Conservation (phyloP, 2,888 invertebrate genomes). For the Hemistola chrysoprasaria region DNA sequence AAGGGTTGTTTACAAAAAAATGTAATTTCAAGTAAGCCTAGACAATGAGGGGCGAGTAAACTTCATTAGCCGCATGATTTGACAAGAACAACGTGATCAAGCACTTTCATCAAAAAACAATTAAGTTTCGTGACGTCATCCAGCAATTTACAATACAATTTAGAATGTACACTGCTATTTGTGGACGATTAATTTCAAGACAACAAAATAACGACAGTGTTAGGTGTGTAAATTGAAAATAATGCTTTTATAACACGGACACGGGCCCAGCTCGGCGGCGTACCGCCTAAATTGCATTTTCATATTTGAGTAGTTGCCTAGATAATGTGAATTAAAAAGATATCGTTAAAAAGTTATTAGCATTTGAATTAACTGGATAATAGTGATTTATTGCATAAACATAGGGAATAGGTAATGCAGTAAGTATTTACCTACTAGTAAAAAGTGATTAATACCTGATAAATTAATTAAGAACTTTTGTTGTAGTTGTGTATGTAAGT, state of each 20-base stretch:
- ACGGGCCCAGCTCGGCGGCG: constrained; percentile 13
- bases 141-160: constrained; percentile 49
- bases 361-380: constrained; percentile 11
- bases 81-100: constrained; percentile 65
- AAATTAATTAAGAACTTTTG: too few relatives aligned
- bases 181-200: constrained; percentile 38
- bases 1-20: constrained; percentile 24
- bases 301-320: constrained; percentile 36
- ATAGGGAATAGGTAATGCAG: too few relatives aligned
- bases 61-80: constrained; percentile 75
- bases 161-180: constrained; percentile 43
- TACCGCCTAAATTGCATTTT: constrained; percentile 37
- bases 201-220: constrained; percentile 34
- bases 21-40: constrained; percentile 23
- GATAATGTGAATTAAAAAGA: constrained; percentile 32
- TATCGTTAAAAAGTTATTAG: constrained; percentile 29
- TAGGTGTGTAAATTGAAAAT: constrained; percentile 41
- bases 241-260: constrained; percentile 27
- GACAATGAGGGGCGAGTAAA: constrained; percentile 40
- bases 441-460: too few relatives aligned
- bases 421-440: too few relatives aligned
- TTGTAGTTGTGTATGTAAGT: too few relatives aligned
- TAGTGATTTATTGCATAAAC: too few relatives aligned
- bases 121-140: constrained; percentile 55
- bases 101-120: constrained; percentile 70